Percentiles rank a stretch among this genome's conserved stretches.
Conservation (phyloP, 2,888 invertebrate genomes). For the Thera obeliscata region DNA sequence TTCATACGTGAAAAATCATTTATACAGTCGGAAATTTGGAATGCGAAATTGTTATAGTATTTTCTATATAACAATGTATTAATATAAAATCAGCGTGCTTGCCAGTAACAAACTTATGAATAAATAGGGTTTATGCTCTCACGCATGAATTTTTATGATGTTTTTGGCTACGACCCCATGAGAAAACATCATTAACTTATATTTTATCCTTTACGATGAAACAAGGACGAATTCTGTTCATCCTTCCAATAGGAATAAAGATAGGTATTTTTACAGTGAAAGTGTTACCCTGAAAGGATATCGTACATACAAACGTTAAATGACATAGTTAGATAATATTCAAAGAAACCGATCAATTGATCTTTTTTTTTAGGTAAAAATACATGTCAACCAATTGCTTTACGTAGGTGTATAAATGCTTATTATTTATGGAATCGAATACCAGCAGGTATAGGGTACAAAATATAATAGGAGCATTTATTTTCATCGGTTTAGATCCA, state of each 20-base stretch:
- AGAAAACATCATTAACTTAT: constrained; percentile 46
- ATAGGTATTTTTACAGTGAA: constrained; percentile 36
- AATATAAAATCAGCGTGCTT: constrained; percentile 30
- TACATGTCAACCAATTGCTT: not conserved
- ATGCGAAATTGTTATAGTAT: constrained; percentile 4
- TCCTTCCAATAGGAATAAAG: constrained; percentile 6
- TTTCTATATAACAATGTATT: constrained; percentile 10
- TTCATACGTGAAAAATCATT: constrained; percentile 3
- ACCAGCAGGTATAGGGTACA: constrained; percentile 5
- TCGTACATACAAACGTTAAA: not conserved
- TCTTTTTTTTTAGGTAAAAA: not conserved
- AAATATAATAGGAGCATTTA: constrained; percentile 30
- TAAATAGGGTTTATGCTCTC: constrained; percentile 39
- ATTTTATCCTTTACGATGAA: constrained; percentile 44
- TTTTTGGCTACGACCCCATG: constrained; percentile 42
- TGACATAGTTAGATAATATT: not conserved
- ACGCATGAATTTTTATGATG: constrained; percentile 48
- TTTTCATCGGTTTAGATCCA: constrained; percentile 38
- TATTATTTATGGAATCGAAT: not conserved
- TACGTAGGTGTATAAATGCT: not conserved
- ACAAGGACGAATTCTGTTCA: constrained; percentile 44
- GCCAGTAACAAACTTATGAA: constrained; percentile 39
- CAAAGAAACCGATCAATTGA: not conserved
- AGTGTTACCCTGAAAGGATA: constrained; percentile 7
- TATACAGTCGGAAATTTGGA: not conserved